Evolutionary conservation across 2,888 invertebrate species (phyloP).

Genomic region (Ditylenchus weischeri): DNA sequence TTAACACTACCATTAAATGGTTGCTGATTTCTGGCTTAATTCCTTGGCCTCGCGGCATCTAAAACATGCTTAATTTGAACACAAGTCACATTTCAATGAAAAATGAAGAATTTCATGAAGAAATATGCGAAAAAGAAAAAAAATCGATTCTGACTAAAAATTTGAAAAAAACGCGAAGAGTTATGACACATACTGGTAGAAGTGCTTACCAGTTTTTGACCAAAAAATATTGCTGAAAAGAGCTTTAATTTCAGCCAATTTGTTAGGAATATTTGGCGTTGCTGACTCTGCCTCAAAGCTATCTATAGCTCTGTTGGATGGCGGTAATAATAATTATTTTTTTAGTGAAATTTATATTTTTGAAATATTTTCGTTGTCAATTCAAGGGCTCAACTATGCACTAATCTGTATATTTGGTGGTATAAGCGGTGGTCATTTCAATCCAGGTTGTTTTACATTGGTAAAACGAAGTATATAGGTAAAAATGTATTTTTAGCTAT

Average conservation of each 20-base stretch:
- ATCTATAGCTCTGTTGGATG: conserved; percentile 15
- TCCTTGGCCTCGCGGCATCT: no score
- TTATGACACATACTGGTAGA: no score
- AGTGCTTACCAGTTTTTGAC: no score
- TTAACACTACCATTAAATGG: no score
- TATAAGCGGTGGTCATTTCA: conserved; percentile 25
- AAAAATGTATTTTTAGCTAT: conserved; percentile 19
- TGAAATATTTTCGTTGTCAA: conserved; percentile 17
- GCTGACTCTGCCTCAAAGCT: conserved; percentile 2
- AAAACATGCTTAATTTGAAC: no score
- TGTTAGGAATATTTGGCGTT: conserved; percentile 18
- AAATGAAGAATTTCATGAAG: no score
- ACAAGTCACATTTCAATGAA: no score
- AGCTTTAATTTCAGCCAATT: conserved; percentile 16
- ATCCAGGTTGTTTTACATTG: conserved; percentile 23
- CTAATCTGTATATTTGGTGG: conserved; percentile 24
- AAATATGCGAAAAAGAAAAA: no score
- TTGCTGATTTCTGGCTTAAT: no score
- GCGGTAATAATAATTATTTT: conserved; percentile 8
- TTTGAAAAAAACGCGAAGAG: no score
- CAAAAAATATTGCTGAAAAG: neutral
- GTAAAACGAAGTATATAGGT: no score
- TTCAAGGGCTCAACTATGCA: conserved; percentile 12
- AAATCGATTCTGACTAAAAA: no score
- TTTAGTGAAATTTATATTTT: conserved; percentile 8